These are phyloP conservation scores for Trilocha varians DNA, from an alignment of 2,888 invertebrate species.

Conservation along the genomic window DNA sequence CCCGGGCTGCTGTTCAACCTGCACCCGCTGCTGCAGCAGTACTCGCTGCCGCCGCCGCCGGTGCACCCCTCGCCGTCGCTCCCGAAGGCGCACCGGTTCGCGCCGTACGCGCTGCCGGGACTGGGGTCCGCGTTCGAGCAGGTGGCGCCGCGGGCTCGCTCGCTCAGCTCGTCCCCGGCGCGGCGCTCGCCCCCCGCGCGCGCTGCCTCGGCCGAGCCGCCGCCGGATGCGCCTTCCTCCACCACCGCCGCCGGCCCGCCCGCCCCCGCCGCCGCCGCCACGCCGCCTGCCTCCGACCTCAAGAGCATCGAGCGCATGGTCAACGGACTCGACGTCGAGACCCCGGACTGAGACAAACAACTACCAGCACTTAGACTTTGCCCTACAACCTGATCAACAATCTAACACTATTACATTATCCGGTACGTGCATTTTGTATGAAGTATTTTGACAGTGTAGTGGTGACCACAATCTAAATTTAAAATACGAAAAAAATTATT, in stretches of 20 bases:
- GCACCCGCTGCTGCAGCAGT: slow-evolving; percentile 90
- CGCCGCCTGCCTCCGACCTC: slow-evolving; percentile 84
- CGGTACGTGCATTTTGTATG: too few relatives aligned
- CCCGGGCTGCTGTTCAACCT: slow-evolving; percentile 91
- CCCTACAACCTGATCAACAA: too few relatives aligned
- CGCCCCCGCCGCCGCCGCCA: slow-evolving; percentile 67
- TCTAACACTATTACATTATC: too few relatives aligned
- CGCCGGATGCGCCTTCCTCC: slow-evolving; percentile 66
- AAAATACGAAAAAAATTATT: too few relatives aligned
- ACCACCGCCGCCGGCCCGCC: slow-evolving; percentile 71
- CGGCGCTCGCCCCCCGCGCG: slow-evolving; percentile 49
- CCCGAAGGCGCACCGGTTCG: slow-evolving; percentile 82
- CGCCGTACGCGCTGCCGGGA: slow-evolving; percentile 89
- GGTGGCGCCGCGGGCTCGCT: slow-evolving; percentile 83
- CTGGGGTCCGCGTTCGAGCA: slow-evolving; percentile 91
- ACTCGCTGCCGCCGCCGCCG: slow-evolving; percentile 82
- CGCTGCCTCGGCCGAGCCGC: slow-evolving; percentile 63
- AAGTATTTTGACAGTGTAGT: too few relatives aligned
- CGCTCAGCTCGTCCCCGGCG: slow-evolving; percentile 76
- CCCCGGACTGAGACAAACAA: slow-evolving; percentile 75
- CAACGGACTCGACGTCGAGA: slow-evolving; percentile 92
- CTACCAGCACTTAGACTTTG: too few relatives aligned
- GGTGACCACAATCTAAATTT: too few relatives aligned
- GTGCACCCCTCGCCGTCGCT: slow-evolving; percentile 72
- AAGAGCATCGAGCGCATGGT: slow-evolving; percentile 99